Evolutionary conservation across 2,113 vertebrate species (phyloP).

Genomic region (Leptobrachium leishanense): DNA sequence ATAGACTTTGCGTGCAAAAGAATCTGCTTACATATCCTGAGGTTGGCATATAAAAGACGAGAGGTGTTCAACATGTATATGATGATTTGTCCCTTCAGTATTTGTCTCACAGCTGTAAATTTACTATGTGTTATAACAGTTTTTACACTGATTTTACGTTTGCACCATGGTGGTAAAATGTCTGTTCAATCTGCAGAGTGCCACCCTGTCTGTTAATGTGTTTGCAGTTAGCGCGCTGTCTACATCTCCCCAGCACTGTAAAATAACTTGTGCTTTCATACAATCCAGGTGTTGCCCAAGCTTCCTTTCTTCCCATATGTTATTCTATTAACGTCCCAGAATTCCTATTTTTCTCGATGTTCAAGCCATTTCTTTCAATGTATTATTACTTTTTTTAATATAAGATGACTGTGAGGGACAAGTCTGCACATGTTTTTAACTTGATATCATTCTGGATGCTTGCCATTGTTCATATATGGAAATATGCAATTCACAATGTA

Average conservation of each 20-base stretch:
- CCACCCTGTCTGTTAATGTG: neutral
- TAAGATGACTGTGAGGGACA: neutral
- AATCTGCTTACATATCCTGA: too few species aligned
- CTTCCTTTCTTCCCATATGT: neutral
- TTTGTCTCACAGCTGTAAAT: too few species aligned
- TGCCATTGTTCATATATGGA: constrained; percentile 21
- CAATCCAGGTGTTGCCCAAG: neutral
- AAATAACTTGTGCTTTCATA: neutral
- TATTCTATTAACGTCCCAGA: neutral
- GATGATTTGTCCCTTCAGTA: too few species aligned
- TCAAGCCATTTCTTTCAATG: neutral
- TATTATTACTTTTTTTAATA: constrained; percentile 10
- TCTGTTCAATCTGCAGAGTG: neutral
- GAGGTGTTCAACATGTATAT: too few species aligned
- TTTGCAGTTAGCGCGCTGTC: neutral
- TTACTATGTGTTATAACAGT: too few species aligned
- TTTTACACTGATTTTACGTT: neutral
- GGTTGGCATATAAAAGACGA: too few species aligned
- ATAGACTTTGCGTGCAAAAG: too few species aligned
- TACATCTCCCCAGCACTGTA: neutral
- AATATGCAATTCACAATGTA: neutral
- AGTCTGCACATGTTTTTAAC: constrained; percentile 11
- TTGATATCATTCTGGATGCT: constrained; percentile 18
- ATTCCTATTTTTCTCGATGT: neutral
- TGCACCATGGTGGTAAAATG: neutral